Evolutionary conservation across 2,797 vertebrate genomes (phyloP), one percentile per base, ranked within the genome.

Genomic region (Cryptoblepharus egeriae): DNA sequence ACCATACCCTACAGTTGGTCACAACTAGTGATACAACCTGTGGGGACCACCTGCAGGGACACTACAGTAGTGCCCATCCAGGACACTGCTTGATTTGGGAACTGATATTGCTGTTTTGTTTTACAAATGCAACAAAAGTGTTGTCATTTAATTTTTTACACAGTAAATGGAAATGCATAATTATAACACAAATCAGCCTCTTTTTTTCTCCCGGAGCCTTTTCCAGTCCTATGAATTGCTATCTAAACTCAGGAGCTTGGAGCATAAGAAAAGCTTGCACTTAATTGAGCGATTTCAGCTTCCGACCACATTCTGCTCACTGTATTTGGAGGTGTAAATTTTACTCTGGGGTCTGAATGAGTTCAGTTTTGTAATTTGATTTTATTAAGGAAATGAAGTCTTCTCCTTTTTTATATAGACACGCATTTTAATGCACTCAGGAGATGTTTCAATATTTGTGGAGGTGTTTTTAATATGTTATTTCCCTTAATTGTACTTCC

Each of bases 401-500:
- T 90, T 82, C 75, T 61, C 65, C 45, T 88, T 89, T 81, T 69
- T 77, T 82, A 78, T 64, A 2, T 80, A 89, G 89, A 74, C 69
- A 86, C 72, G 83, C 57, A 8, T 80, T 87, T 6, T 1, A n/a
- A 84, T 37, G 86, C 89, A 77, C 81, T 30, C n/a, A 93, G 91
- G 93, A 93, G 87, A 85, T 63, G 80, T 84, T 93, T 71, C 5
- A 77, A 81, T 90, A 87, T 90, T 88, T 73, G 91, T 76, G 95
- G 94, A 94, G 95, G 94, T 94, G 93, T 94, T 93, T 94, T 95
- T 94, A 95, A 94, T 95, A 92, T 91, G 84, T 81, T 30, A 49
- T 80, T 90, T 90, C 15, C 1, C 81, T 86, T 95, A 94, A 95
- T 93, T 92, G 92, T 91, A 91, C 95, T 95, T 95, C 92, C 93